phyloP scores from a whole-genome alignment of 2,888 invertebrate species.

The Plusia festucae region DNA sequence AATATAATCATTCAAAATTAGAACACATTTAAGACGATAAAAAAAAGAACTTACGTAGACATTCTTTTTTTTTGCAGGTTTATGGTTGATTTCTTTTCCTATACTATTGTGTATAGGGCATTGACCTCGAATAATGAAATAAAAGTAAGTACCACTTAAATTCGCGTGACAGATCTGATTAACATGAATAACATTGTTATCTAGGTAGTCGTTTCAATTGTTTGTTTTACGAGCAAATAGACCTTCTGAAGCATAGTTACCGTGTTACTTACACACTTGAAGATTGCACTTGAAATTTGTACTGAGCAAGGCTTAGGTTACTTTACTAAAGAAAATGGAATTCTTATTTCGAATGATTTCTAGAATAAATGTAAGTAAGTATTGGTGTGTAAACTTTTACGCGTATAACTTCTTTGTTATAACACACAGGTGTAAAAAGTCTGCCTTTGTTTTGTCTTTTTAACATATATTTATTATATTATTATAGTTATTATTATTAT shows the following conservation, averaged over 20 bases:
- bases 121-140: neutral
- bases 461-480: too few relatives aligned
- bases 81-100: too few relatives aligned
- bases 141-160: neutral
- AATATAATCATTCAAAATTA: too few relatives aligned
- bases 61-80: too few relatives aligned
- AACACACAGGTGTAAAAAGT: too few relatives aligned
- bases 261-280: neutral
- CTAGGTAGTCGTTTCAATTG: neutral
- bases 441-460: too few relatives aligned
- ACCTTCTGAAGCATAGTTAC: neutral
- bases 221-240: neutral
- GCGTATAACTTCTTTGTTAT: too few relatives aligned
- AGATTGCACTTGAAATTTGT: slow-evolving; percentile 1
- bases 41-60: too few relatives aligned
- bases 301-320: neutral
- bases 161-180: neutral
- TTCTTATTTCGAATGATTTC: neutral
- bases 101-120: neutral
- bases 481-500: too few relatives aligned
- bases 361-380: too few relatives aligned
- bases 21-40: too few relatives aligned
- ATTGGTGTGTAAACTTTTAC: too few relatives aligned
- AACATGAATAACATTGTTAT: neutral
- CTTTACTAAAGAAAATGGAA: neutral